Base-by-base conservation (phyloP, 2,888 invertebrate genomes). In the Julus scandinavius region DNA sequence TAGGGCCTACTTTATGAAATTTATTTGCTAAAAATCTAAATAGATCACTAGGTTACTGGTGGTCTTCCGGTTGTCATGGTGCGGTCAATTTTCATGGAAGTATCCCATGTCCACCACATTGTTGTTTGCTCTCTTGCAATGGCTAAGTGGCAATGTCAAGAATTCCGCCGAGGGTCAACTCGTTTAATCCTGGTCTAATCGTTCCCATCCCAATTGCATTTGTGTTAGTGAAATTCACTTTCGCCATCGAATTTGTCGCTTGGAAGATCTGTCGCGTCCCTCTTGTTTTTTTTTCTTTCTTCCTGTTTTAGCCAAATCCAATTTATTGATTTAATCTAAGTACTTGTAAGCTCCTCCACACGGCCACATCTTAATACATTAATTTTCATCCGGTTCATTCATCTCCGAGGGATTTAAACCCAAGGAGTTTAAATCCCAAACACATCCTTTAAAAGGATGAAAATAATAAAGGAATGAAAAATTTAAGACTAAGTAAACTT, bases 371-470 rank as follows among this genome's bases (percentile, higher is more conserved):
- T 29, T 80, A 80, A 80, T 38, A 13, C 80, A 80, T 80, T 80
- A 80, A 80, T 80, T 80, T 80, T 80, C 80, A 29, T 80, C 80
- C 80, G 80, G 80, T 80, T 80, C 80, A 80, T 80, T 80, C 80
- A 80, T 80, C 80, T 80, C 80, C 13, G 38, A 80, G 7, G 38
- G 80, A 80, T 80, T 80, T 80, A 80, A 80, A 29, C 38, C 38
- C 80, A 38, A 80, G 38, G 80, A 38, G 38, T 80, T 80, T 80
- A 80, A 80, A 38, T 38, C 80, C 38, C 80, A 3, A 9, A 38
- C 29, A 80, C 80, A 80, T 80, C 38, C 80, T 29, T 29, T 11
- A 80, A 38, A 80, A 38, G 80, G 38, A 80, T 38, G 29, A 38
- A 1, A 80, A 38, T 80, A 80, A 80, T 29, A 38, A 80, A 80